Conservation (phyloP, 1,140 invertebrate genomes). For the Mylabris phalerata region DNA sequence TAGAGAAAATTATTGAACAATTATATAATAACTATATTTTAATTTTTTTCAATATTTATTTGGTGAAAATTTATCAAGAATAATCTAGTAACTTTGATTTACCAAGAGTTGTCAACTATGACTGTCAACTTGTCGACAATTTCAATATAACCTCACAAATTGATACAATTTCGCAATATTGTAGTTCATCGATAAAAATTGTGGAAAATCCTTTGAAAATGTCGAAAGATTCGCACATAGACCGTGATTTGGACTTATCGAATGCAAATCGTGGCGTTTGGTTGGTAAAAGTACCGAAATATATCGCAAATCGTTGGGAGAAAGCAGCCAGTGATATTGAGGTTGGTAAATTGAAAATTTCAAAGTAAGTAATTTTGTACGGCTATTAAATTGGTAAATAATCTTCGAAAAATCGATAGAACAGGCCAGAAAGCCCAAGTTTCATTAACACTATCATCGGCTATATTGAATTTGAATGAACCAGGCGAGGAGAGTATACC, state of each 20-base stretch:
- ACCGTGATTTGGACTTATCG: constrained; percentile 78
- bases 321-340: constrained; percentile 69
- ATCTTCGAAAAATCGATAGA: constrained; percentile 24
- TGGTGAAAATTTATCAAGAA: no score
- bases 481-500: constrained; percentile 67
- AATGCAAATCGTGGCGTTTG: constrained; percentile 85
- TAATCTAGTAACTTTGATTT: no score
- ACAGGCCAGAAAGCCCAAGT: constrained; percentile 65
- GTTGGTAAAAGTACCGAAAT: constrained; percentile 96
- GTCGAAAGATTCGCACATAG: constrained; percentile 47
- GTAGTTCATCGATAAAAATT: no score
- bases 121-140: no score
- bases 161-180: no score
- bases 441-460: constrained; percentile 59
- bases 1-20: no score
- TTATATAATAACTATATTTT: no score
- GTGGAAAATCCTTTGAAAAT: constrained; percentile 12
- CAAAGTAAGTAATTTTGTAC: constrained; percentile 47
- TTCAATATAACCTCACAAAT: no score
- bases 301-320: constrained; percentile 86
- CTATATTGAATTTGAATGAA: constrained; percentile 63
- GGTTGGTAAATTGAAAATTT: constrained; percentile 72
- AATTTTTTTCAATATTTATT: no score
- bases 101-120: no score
- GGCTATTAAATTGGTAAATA: neutral